Base-by-base conservation (phyloP, 2,113 vertebrate genomes). In the Brachypteracias leptosomus region DNA sequence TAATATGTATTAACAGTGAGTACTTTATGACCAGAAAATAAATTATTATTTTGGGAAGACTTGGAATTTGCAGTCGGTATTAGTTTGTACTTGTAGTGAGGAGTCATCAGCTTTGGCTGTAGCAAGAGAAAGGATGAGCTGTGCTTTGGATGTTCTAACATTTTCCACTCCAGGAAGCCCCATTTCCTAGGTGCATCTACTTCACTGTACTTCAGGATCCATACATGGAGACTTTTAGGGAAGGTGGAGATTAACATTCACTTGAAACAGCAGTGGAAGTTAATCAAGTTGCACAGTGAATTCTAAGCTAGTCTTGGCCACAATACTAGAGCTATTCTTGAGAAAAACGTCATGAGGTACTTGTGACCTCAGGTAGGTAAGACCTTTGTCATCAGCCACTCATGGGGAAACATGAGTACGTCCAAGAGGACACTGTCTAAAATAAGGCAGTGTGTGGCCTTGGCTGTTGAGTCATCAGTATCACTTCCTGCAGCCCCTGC, bases 401-500 rank as follows among this genome's bases (percentile, higher is more conserved):
- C 93, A 96, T 94, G 88, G 96, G 96, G 93, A 97, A 97, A 96
- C 67, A 94, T 90, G 95, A 96, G 68, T 70, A 71, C 26, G 40
- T 94, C 88, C 94, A 91, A 91, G 74, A 93, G 91, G 96, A 96
- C 91, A 88, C 90, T 94, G 93, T 95, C 94, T 96, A 93, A 96
- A 97, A 93, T 90, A 97, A 97, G 95, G 85, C 82, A 93, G 79
- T 61, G 90, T 93, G 93, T 78, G 85, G 88, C 90, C 92, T 84
- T 70, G 78, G 75, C 87, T 40, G 47, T 85, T 96, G 95, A 97
- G 90, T 97, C 95, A 97, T 54, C 35, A 10, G 91, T 96, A 96
- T 95, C 95, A 94, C 95, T 96, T 97, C 94, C 95, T 97, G 93
- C 95, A 96, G 91, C 91, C 89, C 71, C 85, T 94, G 89, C 90